Base-by-base conservation (phyloP, 2,113 vertebrate species). In the Arizona elegans region DNA sequence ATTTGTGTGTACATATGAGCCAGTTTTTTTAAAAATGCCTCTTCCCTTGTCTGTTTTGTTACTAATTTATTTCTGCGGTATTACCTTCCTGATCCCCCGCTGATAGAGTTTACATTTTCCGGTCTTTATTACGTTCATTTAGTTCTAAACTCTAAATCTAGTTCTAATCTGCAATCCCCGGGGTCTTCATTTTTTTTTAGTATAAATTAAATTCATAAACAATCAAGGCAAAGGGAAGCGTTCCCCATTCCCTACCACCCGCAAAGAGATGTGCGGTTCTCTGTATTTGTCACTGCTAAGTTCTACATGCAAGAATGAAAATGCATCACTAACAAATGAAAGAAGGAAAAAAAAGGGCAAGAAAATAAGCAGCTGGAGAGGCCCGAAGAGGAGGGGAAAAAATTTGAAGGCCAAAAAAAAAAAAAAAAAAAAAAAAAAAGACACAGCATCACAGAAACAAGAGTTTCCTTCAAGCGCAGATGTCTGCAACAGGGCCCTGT, bases 191-290 rank as follows among this genome's bases (percentile, higher is more conserved):
- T 93, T 88, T 52, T 50, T 53, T 53, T 87, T 95, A 96, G 96
- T 94, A 95, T 96, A 94, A 96, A 95, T 95, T 95, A 56, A 43
- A 95, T 95, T 96, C 94, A 95, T 95, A 96, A 97, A 97, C 96
- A 96, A 95, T 93, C 95, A 86, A 86, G 19, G 91, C 90, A 75
- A 94, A 93, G 95, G 94, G 94, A 95, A 96, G 93, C 9, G 26
- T 93, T 95, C 92, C 55, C 55, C 93, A 87, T 94, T 96, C 91
- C 90, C 92, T 91, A 81, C 81, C 8, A 0, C 91, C 85, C 81
- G 23, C 89, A 4, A 59, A 59, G 89, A 33, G 43, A 0, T 47
- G 29, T 6, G 11, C 0, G 0, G 88, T 55, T 47, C 23, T 81
- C 94, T 91, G 55, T 0, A 2, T 50, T 65, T 86, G 62, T 47